A percentile compares a stretch with the other conserved stretches of the same genome.
Conservation (phyloP, 2,113 vertebrate genomes). For the Cyphomyrus discorhynchus region DNA sequence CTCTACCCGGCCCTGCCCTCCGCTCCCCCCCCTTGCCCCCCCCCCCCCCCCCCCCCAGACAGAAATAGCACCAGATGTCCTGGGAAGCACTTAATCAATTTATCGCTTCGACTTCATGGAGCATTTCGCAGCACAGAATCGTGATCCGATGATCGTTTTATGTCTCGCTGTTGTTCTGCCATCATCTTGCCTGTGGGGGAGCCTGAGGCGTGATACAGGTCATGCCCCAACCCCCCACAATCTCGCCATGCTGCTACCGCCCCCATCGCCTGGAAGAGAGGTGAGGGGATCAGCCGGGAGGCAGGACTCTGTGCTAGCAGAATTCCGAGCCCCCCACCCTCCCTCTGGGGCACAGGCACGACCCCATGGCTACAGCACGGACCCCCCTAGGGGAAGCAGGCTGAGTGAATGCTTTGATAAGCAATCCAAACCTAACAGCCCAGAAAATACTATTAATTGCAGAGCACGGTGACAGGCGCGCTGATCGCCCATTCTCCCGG, state of each 20-base stretch:
- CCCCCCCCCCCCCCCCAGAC: neutral
- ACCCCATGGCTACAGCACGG: slow-evolving; percentile 33
- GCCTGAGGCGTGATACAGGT: neutral
- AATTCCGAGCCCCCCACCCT: neutral
- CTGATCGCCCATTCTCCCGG: slow-evolving; percentile 14
- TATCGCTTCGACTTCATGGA: neutral
- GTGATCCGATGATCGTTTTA: neutral
- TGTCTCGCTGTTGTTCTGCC: neutral
- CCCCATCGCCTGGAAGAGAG: neutral
- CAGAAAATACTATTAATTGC: slow-evolving; percentile 49
- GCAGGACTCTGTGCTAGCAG: neutral
- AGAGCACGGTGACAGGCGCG: slow-evolving; percentile 28
- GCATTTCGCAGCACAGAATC: neutral
- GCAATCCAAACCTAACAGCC: slow-evolving; percentile 46
- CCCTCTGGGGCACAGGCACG: slow-evolving; percentile 42
- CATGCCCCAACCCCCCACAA: neutral
- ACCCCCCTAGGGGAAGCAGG: slow-evolving; percentile 35
- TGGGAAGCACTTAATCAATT: neutral
- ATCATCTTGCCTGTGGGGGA: neutral
- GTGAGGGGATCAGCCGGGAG: neutral
- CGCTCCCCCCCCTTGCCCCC: too few relatives aligned
- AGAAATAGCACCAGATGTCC: neutral
- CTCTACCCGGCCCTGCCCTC: too few relatives aligned
- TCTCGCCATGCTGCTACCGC: neutral
- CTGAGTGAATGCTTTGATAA: slow-evolving; percentile 51